These are phyloP conservation scores for Hemitrygon akajei DNA, from an alignment of 2,797 vertebrate genomes.

Conservation along the genomic window DNA sequence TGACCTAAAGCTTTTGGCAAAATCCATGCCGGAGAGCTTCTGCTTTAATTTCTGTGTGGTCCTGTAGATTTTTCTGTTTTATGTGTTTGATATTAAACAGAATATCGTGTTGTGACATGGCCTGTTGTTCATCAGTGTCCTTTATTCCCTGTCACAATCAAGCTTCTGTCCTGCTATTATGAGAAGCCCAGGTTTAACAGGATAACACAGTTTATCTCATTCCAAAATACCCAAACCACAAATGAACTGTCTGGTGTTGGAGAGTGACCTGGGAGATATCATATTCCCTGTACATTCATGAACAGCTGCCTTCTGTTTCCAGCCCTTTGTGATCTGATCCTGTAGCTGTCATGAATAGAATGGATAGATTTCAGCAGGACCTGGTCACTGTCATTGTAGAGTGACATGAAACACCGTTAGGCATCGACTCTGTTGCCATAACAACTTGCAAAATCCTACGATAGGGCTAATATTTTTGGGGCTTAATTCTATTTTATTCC, in stretches of 20 bases:
- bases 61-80: not conserved
- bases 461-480: not conserved
- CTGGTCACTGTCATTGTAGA: not conserved
- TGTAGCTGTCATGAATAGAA: not conserved
- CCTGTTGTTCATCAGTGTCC: constrained; percentile 33
- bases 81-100: constrained; percentile 30
- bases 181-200: constrained; percentile 24
- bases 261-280: constrained; percentile 66
- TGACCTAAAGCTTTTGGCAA: not conserved
- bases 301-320: constrained; percentile 73
- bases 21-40: not conserved
- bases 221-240: constrained; percentile 57
- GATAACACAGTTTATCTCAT: constrained; percentile 44
- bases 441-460: not conserved
- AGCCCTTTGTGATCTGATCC: constrained; percentile 57
- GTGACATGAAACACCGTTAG: not conserved
- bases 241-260: constrained; percentile 59
- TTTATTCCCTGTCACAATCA: constrained; percentile 24
- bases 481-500: not conserved
- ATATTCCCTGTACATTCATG: constrained; percentile 62
- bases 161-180: constrained; percentile 19
- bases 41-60: constrained; percentile 7
- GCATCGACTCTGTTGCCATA: not conserved
- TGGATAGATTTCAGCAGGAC: constrained; percentile 5
- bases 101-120: constrained; percentile 20